Conservation (phyloP, 2,797 vertebrate genomes). For the Sebastes taczanowskii region DNA sequence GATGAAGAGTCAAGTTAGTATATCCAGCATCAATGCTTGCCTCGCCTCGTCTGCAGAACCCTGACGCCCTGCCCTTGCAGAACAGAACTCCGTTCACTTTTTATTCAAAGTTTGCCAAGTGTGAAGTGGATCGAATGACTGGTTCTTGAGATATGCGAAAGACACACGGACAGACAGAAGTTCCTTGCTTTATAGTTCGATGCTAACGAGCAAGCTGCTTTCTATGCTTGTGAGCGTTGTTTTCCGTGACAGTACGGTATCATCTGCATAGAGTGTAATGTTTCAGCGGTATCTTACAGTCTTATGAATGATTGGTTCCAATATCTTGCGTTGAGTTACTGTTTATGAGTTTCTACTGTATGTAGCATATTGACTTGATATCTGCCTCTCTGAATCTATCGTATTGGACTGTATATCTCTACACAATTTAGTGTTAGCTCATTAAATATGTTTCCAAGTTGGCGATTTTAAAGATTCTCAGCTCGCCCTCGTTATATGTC, state of each 20-base stretch:
- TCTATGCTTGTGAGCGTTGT: neutral
- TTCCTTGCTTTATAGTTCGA: no score
- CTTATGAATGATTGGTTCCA: neutral
- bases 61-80: no score
- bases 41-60: no score
- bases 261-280: neutral
- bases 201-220: neutral
- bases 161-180: no score
- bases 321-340: neutral
- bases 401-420: constrained; percentile 15
- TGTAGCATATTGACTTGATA: neutral
- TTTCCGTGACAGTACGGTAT: neutral
- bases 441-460: constrained; percentile 65
- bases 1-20: no score
- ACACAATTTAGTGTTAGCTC: constrained; percentile 33
- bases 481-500: constrained; percentile 51
- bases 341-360: neutral
- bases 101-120: no score
- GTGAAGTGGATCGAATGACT: no score
- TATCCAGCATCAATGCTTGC: no score
- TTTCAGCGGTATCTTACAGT: neutral
- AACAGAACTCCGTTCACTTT: no score
- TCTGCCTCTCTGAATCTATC: neutral
- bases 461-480: constrained; percentile 58
- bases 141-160: no score